Evolutionary conservation across 1,140 invertebrate genomes (phyloP), one percentile per base, ranked within the genome.

Genomic region (Musca vetustissima): DNA sequence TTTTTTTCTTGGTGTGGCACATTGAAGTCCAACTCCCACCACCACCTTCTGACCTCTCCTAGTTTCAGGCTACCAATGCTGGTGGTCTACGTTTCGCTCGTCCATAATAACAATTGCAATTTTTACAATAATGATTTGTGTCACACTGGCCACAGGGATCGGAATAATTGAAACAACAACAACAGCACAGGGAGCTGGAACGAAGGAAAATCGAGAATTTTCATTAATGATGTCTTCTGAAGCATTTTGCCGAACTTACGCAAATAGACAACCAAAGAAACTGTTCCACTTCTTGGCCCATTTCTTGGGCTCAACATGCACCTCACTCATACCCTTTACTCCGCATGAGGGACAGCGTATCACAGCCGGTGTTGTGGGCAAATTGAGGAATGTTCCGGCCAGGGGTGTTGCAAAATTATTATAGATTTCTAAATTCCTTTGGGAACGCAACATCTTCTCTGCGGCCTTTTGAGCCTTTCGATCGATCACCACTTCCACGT

Each of bases 31-130:
- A 9, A 4, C 36, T 43, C 1, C 4, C 36, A 43, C 11, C 36
- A 9, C 6, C 36, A 28, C 36, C 3, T 28, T 11, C 6, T 11
- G n/a, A n/a, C n/a, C n/a, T n/a, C n/a, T n/a, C n/a, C n/a, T n/a
- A n/a, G n/a, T n/a, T 43, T 43, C 36, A 43, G 2, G 36, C 36
- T 11, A 43, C 36, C 11, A 43, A 13, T 7, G 36, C 36, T 4
- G 57, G 57, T 25, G 57, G 57, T 1, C 32, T 19, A 19, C 57
- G 76, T 72, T 80, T 74, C 22, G 71, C 72, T 14, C 79, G 74
- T 4, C 79, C 79, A 72, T 77, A 81, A 68, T 81, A 81, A 65
- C 79, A 79, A 43, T 77, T 76, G 36, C 79, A 81, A 67, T 81
- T 79, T 69, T 72, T 75, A 24, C 79, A 81, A 28, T 81, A 81